Evolutionary conservation across 2,113 vertebrate species (phyloP), one percentile per base, ranked within the genome.

Genomic region (Phoxinus phoxinus): DNA sequence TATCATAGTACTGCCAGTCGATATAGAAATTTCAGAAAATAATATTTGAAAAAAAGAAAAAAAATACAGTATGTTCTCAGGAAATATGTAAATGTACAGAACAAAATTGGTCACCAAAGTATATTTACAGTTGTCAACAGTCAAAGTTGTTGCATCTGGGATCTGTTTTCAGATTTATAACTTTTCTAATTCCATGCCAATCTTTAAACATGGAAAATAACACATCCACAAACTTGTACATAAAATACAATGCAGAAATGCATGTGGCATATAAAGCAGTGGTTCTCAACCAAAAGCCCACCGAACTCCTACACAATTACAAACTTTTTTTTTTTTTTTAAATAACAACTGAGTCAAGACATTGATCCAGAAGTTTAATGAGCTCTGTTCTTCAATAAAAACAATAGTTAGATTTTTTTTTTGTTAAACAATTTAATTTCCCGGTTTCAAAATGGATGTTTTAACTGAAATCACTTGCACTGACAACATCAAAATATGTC

Each of bases 31-130:
- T 48, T 65, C 37, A 10, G 27, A 83, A 82, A 83, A 85, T 78
- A 82, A 85, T 79, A 79, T 86, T 75, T 84, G 82, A 0, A 65
- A 84, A 86, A 91, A 74, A 88, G n/a, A 85, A 41, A 63, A 88
- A 87, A 88, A 75, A 88, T 84, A 87, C 73, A 73, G 73, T 59
- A 78, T 81, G 46, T 80, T 83, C 65, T 86, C 51, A 80, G 37
- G 48, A 82, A 67, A 63, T 85, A 88, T 88, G 56, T 87, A 86
- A 76, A 88, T 90, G 81, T 89, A 87, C 82, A 87, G 77, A 56
- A 30, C 56, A 71, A 44, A 69, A 83, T 78, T 87, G 58, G 88
- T 90, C 84, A 87, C 71, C 56, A 61, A 51, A 30, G 58, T 77
- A 72, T 87, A 88, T 90, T 86, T 91, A 91, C 90, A 89, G 65